Base-by-base conservation (phyloP, 2,888 invertebrate genomes). In the Eupeodes latifasciatus region DNA sequence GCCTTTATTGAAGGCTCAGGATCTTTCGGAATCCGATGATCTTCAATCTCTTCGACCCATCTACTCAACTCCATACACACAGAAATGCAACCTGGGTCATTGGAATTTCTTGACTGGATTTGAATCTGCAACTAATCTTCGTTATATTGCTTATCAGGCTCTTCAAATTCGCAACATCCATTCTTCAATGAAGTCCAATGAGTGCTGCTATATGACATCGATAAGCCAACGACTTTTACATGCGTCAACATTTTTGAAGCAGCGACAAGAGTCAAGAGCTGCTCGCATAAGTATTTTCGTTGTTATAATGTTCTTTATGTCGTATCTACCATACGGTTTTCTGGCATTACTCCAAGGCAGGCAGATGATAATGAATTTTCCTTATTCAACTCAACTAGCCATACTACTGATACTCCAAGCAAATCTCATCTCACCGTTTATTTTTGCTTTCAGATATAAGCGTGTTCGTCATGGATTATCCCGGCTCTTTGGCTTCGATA, bases 191-290 rank as follows among this genome's bases (percentile, higher is more conserved):
- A 93, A 93, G 89, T 92, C 94, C 0, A 90, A 92, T 16, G 92
- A 40, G 9, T 40, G 40, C 40, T 40, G 93, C 90, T 94, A 93
- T 92, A 96, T 97, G 91, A 96, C 96, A 84, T 96, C 96, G 74
- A 94, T 97, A 90, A 95, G 96, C 81, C 96, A 97, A 92, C 95
- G 97, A 74, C 96, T 98, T 89, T 97, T 97, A 89, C 97, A 97
- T 92, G 97, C 97, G 36, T 97, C 97, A 62, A 97, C 97, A 72
- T 94, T 97, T 88, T 97, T 97, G 93, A 95, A 96, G 91, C 97
- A 98, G 92, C 95, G 97, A 74, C 98, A 98, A 92, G 98, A 98
- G 94, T 97, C 97, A 90, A 95, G 98, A 89, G 97, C 98, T 2
- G 98, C 98, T 9, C 96, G 97, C 90, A 97, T 98, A 72, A 97